Base-by-base conservation (phyloP, 2,797 vertebrate genomes). In the Spinus olivaceus region DNA sequence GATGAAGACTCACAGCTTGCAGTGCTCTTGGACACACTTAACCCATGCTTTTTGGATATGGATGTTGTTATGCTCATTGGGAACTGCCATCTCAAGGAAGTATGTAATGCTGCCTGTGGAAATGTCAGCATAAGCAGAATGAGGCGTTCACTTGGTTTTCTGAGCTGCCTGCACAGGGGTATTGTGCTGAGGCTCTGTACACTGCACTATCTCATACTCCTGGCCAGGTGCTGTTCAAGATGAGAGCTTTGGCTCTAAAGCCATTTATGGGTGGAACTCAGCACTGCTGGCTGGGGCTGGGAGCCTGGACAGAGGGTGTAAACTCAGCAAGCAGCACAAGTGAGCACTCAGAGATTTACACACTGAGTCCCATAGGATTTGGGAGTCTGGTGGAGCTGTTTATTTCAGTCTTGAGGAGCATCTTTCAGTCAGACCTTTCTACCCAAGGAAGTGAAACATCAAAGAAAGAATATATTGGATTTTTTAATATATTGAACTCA, bases 191-290 rank as follows among this genome's bases (percentile, higher is more conserved):
- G 71, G 72, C 89, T 88, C 80, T 78, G 77, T 35, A 61, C 69
- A 6, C 93, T 76, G 77, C 54, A 24, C 64, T 92, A 72, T 92
- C 85, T 91, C 83, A 42, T 81, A 76, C 73, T 92, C 50, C 82
- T 86, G 13, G 9, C 88, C 88, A 94, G 91, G 87, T 94, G 94
- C 70, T 54, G 66, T 20, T 90, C 67, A 57, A 72, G 64, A 81
- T 66, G 78, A n/a, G 88, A 93, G 94, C 78, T 86, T 73, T 89
- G 80, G 57, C 56, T 89, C 70, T 71, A 83, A 85, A 85, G 60
- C 86, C 51, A 10, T 90, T 94, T 86, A 70, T 12, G 71, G 90
- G 80, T 91, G 88, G 90, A 95, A 93, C 65, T 61, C 33, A 82
- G 90, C 90, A 14, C 44, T 82, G 78, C 89, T 66, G 61, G 92